Base-by-base conservation (phyloP, 1,140 invertebrate species). In the Lethocerus indicus region DNA sequence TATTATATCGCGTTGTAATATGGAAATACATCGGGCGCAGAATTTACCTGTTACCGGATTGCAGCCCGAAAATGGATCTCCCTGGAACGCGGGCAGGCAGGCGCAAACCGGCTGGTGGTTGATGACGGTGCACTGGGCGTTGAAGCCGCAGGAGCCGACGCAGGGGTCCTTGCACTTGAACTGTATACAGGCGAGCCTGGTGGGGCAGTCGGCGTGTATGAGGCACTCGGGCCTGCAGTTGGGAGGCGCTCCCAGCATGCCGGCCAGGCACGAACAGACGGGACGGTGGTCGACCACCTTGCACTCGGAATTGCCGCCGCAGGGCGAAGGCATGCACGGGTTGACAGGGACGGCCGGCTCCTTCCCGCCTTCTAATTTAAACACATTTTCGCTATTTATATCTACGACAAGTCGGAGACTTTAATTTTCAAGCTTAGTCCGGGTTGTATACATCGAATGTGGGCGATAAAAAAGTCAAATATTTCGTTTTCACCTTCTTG, bases 251-350 rank as follows among this genome's bases (percentile, higher is more conserved):
- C 69, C 86, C 21, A 87, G 76, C 71, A 87, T 87, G 20, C 79
- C 81, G 1, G 73, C 64, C 47, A 78, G 69, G 61, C 87, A 87
- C 1, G 73, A 76, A 62, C 86, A 91, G 13, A 84, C 75, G 0
- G 84, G 75, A 51, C 78, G 72, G 21, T 73, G 69, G 41, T 73
- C 75, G 21, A 80, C 67, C 40, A 78, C 74, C 5, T 75, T 71
- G 58, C 86, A 91, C 28, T 80, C 73, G 1, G 85, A 75, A 61
- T 89, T 85, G 0, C 81, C 73, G 4, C 87, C 87, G 64, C 87
- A 91, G 1, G 83, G 84, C 45, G 81, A 84, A 29, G 82, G 81
- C 36, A 79, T 58, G 57, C 85, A 88, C 18, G 81, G 81, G 61
- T 83, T 75, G 14, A 61, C 66, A 7, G 66, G 59, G 13, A 54